phyloP scores from a whole-genome alignment of 2,888 invertebrate species.

The Drosophila kambysellisi region DNA sequence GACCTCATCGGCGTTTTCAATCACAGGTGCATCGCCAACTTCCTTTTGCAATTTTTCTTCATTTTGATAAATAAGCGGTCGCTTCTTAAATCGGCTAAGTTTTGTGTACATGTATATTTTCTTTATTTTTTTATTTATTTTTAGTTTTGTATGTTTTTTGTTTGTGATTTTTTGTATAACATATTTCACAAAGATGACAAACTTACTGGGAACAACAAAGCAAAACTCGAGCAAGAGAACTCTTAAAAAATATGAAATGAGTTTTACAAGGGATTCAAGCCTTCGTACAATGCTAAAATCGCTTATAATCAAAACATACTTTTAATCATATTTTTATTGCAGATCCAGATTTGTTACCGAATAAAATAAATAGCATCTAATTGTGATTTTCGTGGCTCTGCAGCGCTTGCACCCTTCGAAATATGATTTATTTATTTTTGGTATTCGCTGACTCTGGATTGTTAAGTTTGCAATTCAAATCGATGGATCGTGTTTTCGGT shows the following conservation, averaged over 20 bases:
- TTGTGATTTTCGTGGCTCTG: not conserved
- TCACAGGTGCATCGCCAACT: not conserved
- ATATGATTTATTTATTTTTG: not conserved
- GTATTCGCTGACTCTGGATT: not conserved
- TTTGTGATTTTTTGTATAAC: not conserved
- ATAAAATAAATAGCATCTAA: not conserved
- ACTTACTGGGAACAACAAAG: not conserved
- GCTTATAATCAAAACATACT: not conserved
- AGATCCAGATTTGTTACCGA: not conserved
- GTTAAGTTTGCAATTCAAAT: not conserved
- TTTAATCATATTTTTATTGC: not conserved
- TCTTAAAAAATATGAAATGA: not conserved
- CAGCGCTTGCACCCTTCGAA: not conserved
- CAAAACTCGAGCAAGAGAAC: not conserved
- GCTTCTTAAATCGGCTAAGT: not conserved
- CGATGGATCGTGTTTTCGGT: slow-evolving; percentile 12
- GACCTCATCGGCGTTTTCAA: not conserved
- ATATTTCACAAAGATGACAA: not conserved
- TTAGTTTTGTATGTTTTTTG: not conserved
- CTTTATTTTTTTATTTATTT: not conserved
- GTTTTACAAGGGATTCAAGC: not conserved
- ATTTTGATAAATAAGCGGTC: not conserved
- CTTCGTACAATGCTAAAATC: not conserved
- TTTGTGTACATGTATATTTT: not conserved
- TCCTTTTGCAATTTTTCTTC: not conserved